These are phyloP conservation scores for Reticulitermes lucifugus DNA, from an alignment of 2,888 invertebrate species.

Conservation along the genomic window DNA sequence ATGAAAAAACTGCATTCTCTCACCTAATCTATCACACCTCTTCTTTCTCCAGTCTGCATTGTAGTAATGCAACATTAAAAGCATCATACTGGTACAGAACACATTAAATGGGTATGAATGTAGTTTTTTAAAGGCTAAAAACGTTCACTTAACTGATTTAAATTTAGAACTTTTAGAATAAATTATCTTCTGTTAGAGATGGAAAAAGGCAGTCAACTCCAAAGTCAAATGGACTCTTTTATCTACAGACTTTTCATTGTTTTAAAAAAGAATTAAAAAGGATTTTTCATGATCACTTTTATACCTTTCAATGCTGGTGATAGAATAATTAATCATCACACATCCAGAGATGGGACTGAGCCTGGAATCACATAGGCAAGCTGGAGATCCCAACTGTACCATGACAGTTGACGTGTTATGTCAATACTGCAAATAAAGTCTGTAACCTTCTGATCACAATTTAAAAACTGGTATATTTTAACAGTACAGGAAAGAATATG, in stretches of 20 bases:
- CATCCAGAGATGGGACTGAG: constrained; percentile 15
- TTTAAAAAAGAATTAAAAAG: background rate
- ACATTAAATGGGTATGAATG: background rate
- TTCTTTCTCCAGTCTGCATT: background rate
- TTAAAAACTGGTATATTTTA: constrained; percentile 4
- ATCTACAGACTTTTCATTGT: constrained; percentile 41
- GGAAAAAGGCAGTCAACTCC: background rate
- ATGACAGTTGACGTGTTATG: constrained; percentile 25
- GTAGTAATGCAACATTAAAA: background rate
- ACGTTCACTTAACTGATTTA: background rate
- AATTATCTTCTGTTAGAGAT: background rate
- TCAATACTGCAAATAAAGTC: constrained; percentile 32
- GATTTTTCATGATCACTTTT: constrained; percentile 5
- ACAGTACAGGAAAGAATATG: constrained; percentile 11
- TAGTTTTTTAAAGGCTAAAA: background rate
- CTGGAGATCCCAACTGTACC: constrained; percentile 34
- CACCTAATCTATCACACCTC: constrained; percentile 9
- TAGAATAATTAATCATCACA: constrained; percentile 13
- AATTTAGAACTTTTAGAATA: background rate
- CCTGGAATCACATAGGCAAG: constrained; percentile 7
- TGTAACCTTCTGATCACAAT: constrained; percentile 17
- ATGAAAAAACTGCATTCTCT: background rate
- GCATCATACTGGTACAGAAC: background rate
- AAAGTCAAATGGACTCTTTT: background rate
- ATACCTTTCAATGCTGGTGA: constrained; percentile 35